Evolutionary conservation across 2,113 vertebrate species (phyloP), one percentile per base, ranked within the genome.

Genomic region (Platysteira castanea): DNA sequence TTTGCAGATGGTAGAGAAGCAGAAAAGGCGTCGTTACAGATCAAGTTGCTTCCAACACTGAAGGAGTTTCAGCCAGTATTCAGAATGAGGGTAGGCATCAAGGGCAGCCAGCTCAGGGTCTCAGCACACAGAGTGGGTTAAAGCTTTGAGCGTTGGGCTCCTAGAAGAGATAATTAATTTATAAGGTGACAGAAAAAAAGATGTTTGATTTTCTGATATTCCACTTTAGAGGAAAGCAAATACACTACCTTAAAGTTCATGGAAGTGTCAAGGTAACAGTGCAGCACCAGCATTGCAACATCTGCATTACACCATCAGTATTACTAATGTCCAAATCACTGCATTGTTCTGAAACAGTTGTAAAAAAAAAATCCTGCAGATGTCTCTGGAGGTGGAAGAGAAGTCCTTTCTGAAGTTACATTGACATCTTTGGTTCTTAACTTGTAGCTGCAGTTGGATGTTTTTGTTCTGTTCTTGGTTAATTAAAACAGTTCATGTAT

Each of bases 1-100:
- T 99, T 99, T 91, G 99, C 99, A 11, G 99, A 99, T 65, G 99
- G 99, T 21, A 93, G 98, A 67, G 99, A 99, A 96, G 99, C 99
- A 3, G 99, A 99, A 96, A 97, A 77, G 18, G 99, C 99, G 1
- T 98, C 98, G 0, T 89, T 98, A 87, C 98, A 98, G 95, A 99
- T 99, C 91, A 97, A 97, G 57, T 95, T 99, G 83, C 98, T 99
- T 41, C 93, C 98, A 50, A 90, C 98, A 20, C 98, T 99, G 63
- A 99, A 98, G 95, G 97, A 98, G 81, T 98, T 99, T 93, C 99
- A 99, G 74, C 99, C 99, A 1, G 97, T 98, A 75, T 99, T 99
- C 95, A 99, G 98, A 96, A 98, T 97, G 90, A 99, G 99, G 98
- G 99, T 99, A 98, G 63, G 97, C 86, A 68, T 75, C 53, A 30